A percentile compares a stretch with the other conserved stretches of the same genome.
phyloP scores from a whole-genome alignment of 2,888 invertebrate species.

The Leucophenga maculata region DNA sequence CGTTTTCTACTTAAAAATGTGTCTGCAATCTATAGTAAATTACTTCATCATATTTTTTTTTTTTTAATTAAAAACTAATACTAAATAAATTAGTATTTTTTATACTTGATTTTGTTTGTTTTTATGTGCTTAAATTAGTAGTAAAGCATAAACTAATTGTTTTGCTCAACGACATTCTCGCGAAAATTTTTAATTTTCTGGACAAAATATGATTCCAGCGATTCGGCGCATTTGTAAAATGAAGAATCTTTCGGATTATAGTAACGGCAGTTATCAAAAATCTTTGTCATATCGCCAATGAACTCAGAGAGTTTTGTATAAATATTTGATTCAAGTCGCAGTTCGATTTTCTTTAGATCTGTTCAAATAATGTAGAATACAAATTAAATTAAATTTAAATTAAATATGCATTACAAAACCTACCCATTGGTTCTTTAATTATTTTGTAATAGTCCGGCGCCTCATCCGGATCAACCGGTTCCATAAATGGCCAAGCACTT shows the following conservation, averaged over 20 bases:
- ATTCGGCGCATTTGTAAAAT: slow-evolving; percentile 96
- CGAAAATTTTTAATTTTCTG: slow-evolving; percentile 91
- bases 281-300: slow-evolving; percentile 97
- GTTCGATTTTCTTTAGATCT: slow-evolving; percentile 95
- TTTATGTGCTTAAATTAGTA: slow-evolving; percentile 1
- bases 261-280: slow-evolving; percentile 98
- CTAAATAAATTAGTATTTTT: slow-evolving; percentile 4
- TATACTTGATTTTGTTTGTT: not conserved
- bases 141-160: slow-evolving; percentile 16
- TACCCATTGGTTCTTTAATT: slow-evolving; percentile 96
- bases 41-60: not conserved
- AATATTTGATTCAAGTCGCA: slow-evolving; percentile 84
- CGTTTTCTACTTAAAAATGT: not conserved
- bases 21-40: not conserved
- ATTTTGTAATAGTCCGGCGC: slow-evolving; percentile 97
- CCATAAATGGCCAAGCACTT: slow-evolving; percentile 98
- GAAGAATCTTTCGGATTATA: slow-evolving; percentile 97
- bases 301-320: slow-evolving; percentile 94
- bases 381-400: not conserved
- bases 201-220: slow-evolving; percentile 94
- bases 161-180: slow-evolving; percentile 79
- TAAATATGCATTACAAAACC: slow-evolving; percentile 69
- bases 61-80: slow-evolving; percentile 1
- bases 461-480: slow-evolving; percentile 95
- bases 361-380: too few species aligned